A percentile compares a stretch with the other conserved stretches of the same genome.
Conservation (phyloP, 2,797 vertebrate species). For the Pangasius macronema region DNA sequence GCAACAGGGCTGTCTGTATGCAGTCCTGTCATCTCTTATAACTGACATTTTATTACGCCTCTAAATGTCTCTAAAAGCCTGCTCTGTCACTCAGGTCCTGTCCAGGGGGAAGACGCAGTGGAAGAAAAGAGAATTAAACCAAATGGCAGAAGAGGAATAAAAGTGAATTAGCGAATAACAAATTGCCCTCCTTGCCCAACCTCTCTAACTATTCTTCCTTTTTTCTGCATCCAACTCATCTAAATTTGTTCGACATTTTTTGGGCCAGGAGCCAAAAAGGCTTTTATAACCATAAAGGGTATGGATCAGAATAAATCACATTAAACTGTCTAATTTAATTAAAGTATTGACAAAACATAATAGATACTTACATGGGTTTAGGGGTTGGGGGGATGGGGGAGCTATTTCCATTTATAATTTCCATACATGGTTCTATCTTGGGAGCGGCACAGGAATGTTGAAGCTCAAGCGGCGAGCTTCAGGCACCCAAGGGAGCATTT, state of each 20-base stretch:
- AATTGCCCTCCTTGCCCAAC: constrained; percentile 69
- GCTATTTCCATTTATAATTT: constrained; percentile 92
- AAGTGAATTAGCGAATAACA: constrained; percentile 80
- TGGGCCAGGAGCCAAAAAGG: constrained; percentile 92
- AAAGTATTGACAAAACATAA: constrained; percentile 99
- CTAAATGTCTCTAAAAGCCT: constrained; percentile 76
- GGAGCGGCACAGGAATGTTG: constrained; percentile 71
- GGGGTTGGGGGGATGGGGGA: constrained; percentile 65
- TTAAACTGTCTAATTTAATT: constrained; percentile 99
- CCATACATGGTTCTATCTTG: constrained; percentile 77
- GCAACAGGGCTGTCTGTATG: constrained; percentile 44
- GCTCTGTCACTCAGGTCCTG: constrained; percentile 62
- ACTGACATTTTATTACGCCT: constrained; percentile 73
- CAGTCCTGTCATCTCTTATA: constrained; percentile 64
- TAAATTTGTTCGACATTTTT: constrained; percentile 93
- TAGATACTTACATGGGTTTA: constrained; percentile 87
- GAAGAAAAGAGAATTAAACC: constrained; percentile 65
- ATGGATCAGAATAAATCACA: constrained; percentile 97
- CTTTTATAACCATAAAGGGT: constrained; percentile 98
- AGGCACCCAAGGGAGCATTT: constrained; percentile 85
- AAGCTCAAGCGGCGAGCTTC: constrained; percentile 72
- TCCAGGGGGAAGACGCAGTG: constrained; percentile 65
- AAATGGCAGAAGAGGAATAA: constrained; percentile 75
- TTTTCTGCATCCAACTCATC: constrained; percentile 74
- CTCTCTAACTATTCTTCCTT: constrained; percentile 60